Base-by-base conservation (phyloP, 2,888 invertebrate species). In the Drosophila colorata region DNA sequence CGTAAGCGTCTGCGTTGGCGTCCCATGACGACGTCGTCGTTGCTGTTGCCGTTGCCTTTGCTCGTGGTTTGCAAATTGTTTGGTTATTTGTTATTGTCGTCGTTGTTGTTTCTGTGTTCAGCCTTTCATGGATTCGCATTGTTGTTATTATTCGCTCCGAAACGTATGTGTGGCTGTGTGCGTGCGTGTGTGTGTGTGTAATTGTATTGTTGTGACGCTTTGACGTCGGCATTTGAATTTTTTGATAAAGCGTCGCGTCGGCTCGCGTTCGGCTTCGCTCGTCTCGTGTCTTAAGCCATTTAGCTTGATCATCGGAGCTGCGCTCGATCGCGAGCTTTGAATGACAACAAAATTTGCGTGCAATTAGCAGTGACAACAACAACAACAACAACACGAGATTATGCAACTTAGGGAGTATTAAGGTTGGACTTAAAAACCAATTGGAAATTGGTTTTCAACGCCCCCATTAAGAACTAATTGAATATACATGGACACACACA, bases 381-480 rank as follows among this genome's bases (percentile, higher is more conserved):
- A 41, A 61, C 20, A 56, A 33, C 23, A 64, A 48, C 16, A 14
- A 53, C n/a, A 53, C n/a, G 11, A 48, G 61, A 57, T 76, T 76
- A 80, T 76, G 80, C 76, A 76, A 74, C 48, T 49, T n/a, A 28
- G 49, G 47, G 67, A 46, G 51, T 38, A 52, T 59, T 60, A 85
- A 76, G 81, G 73, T 68, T 23, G 52, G 88, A 82, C 88, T 83
- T 83, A 85, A 87, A 83, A 83, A 87, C 57, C 89, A 85, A 83
- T 83, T 89, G 71, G 53, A 74, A 82, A 69, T 83, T 73, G 57
- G 33, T 33, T 59, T 67, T 69, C 49, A 69, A 84, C 73, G 64
- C 60, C 57, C 61, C 78, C 78, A 84, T 82, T 88, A 82, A 74
- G 87, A 89, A 81, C 79, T 85, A 81, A 83, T 83, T 87, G 86